These are phyloP conservation scores for Micropterix aruncella DNA, from an alignment of 2,888 invertebrate species.

Conservation along the genomic window DNA sequence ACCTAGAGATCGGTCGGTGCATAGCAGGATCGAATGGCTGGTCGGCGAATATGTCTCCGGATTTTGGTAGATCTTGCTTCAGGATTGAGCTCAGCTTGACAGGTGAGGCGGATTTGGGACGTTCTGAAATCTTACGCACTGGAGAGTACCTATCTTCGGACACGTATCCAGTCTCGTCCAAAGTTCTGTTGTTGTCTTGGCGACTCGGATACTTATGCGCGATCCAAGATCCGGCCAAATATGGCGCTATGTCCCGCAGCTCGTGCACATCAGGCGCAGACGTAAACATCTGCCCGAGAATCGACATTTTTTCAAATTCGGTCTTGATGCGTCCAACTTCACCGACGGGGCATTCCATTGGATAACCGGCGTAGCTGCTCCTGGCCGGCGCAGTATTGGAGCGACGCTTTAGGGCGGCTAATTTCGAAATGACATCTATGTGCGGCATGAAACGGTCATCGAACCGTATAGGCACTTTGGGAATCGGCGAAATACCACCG, in stretches of 20 bases:
- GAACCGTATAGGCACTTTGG: constrained; percentile 43
- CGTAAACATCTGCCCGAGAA: constrained; percentile 65
- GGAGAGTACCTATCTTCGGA: constrained; percentile 17
- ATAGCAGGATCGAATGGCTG: constrained; percentile 61
- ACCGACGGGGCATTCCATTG: constrained; percentile 39
- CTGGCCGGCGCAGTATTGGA: constrained; percentile 22
- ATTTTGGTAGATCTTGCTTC: constrained; percentile 21
- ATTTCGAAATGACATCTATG: constrained; percentile 81
- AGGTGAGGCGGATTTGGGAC: constrained; percentile 26
- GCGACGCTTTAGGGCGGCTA: constrained; percentile 48
- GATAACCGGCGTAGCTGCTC: constrained; percentile 35
- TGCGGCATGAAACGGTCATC: constrained; percentile 74
- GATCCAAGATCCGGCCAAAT: constrained; percentile 65
- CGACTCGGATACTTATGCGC: constrained; percentile 64
- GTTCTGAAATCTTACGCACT: constrained; percentile 23
- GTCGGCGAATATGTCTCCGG: constrained; percentile 38
- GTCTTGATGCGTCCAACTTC: constrained; percentile 60
- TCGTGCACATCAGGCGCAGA: constrained; percentile 70
- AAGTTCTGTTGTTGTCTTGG: constrained; percentile 50
- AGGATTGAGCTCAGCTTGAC: constrained; percentile 34
- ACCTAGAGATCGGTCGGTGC: constrained; percentile 62
- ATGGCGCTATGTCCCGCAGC: constrained; percentile 62
- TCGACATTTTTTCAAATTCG: constrained; percentile 56
- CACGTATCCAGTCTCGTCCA: constrained; percentile 34
- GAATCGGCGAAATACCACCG: constrained; percentile 47